Base-by-base conservation (phyloP, 2,797 vertebrate species). In the Antennarius maculatus region DNA sequence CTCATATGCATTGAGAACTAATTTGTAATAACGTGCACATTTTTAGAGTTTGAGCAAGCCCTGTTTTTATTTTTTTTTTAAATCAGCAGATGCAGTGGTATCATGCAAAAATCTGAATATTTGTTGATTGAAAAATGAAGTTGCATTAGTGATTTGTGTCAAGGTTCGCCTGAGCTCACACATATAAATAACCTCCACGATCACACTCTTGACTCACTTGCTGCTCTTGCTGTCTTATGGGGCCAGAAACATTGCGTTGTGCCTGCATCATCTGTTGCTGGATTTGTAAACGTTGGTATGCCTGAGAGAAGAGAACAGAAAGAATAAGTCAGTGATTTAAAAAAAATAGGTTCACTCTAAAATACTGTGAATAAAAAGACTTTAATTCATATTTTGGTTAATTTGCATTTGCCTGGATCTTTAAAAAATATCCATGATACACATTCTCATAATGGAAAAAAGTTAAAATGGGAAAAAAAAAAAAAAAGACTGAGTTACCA, bases 261-360 rank as follows among this genome's bases (percentile, higher is more conserved):
- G 96, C 96, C 95, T 99, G 97, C 95, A 98, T 93, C 97, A 99
- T 97, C 95, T 99, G 97, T 94, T 99, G 97, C 95, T 99, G 97
- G 95, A 99, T 97, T 92, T 98, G 97, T 97, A 99, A 98, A 97
- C 97, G 97, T 95, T 99, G 97, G 95, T 99, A 99, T 1, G 97
- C 96, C 97, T 99, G 74, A 41, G 66, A 9, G 14, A 61, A 64
- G 12, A 18, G 27, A 62, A 71, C 0, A n/a, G 56, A 41, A 45
- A 54, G 11, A 7, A 61, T 2, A 71, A 45, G 17, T 50, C 28
- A 31, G 17, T 5, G 4, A 7, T 37, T 23, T 23, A 14, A 18
- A 14, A 54, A 3, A 15, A 39, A 39, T 39, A 34, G 9, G 7
- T 39, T 7, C 7, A 8, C 37, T 39, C 37, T 8, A 8, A 34